Conservation (phyloP, 2,113 vertebrate species). For the Todiramphus saurophagus region DNA sequence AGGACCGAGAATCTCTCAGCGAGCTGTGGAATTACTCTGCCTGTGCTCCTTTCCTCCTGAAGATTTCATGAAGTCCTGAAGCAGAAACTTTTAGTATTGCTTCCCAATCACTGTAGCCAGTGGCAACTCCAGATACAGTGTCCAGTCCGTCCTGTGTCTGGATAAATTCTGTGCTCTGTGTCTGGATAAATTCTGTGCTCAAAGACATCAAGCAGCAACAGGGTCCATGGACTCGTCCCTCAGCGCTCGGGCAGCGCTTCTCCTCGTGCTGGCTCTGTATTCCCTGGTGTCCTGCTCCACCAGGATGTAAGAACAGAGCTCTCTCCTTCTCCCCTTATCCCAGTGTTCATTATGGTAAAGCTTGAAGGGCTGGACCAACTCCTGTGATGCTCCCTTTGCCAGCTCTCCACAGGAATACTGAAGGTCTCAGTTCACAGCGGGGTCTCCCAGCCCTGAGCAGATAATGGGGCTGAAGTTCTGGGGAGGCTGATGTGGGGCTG, state of each 20-base stretch:
- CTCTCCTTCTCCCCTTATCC: neutral
- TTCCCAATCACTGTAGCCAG: neutral
- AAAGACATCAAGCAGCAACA: neutral
- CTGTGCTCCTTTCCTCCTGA: neutral
- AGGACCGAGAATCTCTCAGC: neutral
- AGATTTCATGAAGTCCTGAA: neutral
- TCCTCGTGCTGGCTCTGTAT: neutral
- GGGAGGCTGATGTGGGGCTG: neutral
- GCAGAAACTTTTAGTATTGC: neutral
- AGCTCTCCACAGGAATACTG: neutral
- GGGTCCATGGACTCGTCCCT: neutral
- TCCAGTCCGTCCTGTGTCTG: neutral
- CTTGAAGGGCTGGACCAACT: neutral
- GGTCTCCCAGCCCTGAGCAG: neutral
- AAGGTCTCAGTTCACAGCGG: neutral
- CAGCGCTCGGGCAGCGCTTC: neutral
- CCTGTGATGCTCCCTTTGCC: neutral
- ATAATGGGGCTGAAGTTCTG: accelerated
- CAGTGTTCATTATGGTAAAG: neutral
- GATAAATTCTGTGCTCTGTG: neutral
- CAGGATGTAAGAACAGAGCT: neutral
- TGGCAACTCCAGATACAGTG: neutral
- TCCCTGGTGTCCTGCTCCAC: neutral
- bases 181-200: neutral
- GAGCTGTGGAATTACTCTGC: neutral